Percentiles rank a stretch among this genome's conserved stretches.
Evolutionary conservation across 1,140 invertebrate species (phyloP).

Genomic region (Bombus consobrinus): DNA sequence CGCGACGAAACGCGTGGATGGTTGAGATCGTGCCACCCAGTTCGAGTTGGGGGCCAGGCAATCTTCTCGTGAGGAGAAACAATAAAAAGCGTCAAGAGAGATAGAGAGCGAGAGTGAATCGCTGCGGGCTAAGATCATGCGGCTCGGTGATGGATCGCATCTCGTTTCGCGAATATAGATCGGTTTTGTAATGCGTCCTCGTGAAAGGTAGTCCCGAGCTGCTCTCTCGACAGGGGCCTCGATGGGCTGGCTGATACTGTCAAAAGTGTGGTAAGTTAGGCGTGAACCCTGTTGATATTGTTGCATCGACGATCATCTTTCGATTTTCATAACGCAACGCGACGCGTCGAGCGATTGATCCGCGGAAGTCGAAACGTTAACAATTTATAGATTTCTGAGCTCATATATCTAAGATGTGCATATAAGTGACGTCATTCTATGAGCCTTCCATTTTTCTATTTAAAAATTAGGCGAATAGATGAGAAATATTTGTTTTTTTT

Average conservation of each 20-base stretch:
- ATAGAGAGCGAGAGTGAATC: not conserved
- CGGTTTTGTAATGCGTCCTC: slow-evolving; percentile 68
- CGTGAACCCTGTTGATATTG: slow-evolving; percentile 63
- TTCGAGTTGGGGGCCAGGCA: not conserved
- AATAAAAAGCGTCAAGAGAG: slow-evolving; percentile 7
- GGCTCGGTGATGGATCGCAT: slow-evolving; percentile 70
- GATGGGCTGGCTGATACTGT: slow-evolving; percentile 69
- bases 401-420: not conserved
- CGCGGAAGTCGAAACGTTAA: not conserved
- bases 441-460: too few species aligned
- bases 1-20: not conserved
- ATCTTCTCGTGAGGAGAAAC: slow-evolving; percentile 34
- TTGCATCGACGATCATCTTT: slow-evolving; percentile 43
- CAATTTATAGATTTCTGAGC: not conserved
- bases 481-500: too few species aligned
- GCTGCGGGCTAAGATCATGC: not conserved
- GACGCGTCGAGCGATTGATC: slow-evolving; percentile 22
- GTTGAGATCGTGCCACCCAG: slow-evolving; percentile 23
- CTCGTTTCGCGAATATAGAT: slow-evolving; percentile 73
- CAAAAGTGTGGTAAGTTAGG: slow-evolving; percentile 59
- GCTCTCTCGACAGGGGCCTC: slow-evolving; percentile 55
- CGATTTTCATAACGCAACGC: slow-evolving; percentile 2
- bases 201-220: slow-evolving; percentile 21
- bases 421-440: too few species aligned
- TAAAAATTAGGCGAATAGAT: too few species aligned